Evolutionary conservation across 2,113 vertebrate species (phyloP).

Genomic region (Camarhynchus parvulus): DNA sequence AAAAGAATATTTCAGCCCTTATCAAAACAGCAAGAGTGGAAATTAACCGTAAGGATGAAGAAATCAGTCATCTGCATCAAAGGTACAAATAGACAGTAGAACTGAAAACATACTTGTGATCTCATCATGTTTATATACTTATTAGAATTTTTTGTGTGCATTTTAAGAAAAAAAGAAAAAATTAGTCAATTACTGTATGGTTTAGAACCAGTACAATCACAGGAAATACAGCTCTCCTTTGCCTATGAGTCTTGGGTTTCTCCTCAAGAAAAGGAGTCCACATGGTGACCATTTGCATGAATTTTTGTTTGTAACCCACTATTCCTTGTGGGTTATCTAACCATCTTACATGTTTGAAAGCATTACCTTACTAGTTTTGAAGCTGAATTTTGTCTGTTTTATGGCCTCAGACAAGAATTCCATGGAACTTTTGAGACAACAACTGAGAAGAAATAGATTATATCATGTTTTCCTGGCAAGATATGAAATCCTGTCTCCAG

Average conservation of each 20-base stretch:
- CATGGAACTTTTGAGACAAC: background rate
- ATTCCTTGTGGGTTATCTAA: background rate
- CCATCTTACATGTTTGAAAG: background rate
- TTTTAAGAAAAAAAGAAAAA: background rate
- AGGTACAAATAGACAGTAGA: conserved; percentile 71
- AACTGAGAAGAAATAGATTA: background rate
- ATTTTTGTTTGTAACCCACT: background rate
- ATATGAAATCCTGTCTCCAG: background rate
- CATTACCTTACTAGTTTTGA: background rate
- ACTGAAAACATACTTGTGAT: background rate
- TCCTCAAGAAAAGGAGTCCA: background rate
- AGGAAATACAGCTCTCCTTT: background rate
- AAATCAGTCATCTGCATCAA: conserved; percentile 88
- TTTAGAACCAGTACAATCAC: background rate
- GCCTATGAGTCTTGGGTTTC: background rate
- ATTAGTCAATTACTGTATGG: background rate
- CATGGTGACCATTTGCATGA: background rate
- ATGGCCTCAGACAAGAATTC: background rate
- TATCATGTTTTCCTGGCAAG: background rate
- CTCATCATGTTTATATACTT: background rate
- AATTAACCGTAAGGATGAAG: conserved; percentile 92
- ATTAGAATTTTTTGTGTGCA: background rate
- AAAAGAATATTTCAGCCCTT: conserved; percentile 95
- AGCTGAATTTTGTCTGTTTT: background rate
- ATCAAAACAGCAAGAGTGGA: conserved; percentile 93